Conservation (phyloP, 2,888 invertebrate species). For the Apamea sordens region DNA sequence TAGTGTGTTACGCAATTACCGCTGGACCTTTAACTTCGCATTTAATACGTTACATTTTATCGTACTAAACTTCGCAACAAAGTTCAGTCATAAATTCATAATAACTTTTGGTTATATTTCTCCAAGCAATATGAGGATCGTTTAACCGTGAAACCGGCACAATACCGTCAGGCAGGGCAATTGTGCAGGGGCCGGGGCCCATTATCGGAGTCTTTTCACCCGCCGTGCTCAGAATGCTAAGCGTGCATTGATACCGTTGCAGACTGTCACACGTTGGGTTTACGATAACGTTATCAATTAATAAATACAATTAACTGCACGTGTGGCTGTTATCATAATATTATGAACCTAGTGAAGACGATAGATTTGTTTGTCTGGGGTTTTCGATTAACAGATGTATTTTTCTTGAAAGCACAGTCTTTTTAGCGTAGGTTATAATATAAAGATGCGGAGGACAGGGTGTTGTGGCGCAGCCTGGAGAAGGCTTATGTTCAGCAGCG, state of each 20-base stretch:
- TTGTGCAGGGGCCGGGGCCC: conserved; percentile 20
- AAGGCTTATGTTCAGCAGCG: not conserved
- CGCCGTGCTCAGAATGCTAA: conserved; percentile 34
- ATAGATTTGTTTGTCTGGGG: conserved; percentile 26
- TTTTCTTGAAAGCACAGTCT: not conserved
- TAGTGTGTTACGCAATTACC: too few relatives aligned
- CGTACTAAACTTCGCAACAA: not conserved
- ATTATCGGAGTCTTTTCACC: conserved; percentile 41
- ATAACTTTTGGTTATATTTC: conserved; percentile 5
- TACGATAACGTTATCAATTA: conserved; percentile 35
- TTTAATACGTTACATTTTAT: not conserved
- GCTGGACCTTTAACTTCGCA: not conserved
- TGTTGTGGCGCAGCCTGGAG: not conserved
- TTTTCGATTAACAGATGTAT: conserved; percentile 1
- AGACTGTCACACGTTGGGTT: conserved; percentile 23
- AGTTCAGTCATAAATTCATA: conserved; percentile 21
- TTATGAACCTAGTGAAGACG: conserved; percentile 1
- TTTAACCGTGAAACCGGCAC: conserved; percentile 12
- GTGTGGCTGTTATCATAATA: conserved; percentile 47
- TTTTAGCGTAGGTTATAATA: not conserved
- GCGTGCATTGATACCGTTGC: conserved; percentile 9
- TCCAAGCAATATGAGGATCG: not conserved
- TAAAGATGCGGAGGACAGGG: not conserved
- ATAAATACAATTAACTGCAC: conserved; percentile 33
- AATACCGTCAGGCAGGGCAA: conserved; percentile 12